Conservation (phyloP, 2,888 invertebrate species). For the Drosophila subsilvestris region DNA sequence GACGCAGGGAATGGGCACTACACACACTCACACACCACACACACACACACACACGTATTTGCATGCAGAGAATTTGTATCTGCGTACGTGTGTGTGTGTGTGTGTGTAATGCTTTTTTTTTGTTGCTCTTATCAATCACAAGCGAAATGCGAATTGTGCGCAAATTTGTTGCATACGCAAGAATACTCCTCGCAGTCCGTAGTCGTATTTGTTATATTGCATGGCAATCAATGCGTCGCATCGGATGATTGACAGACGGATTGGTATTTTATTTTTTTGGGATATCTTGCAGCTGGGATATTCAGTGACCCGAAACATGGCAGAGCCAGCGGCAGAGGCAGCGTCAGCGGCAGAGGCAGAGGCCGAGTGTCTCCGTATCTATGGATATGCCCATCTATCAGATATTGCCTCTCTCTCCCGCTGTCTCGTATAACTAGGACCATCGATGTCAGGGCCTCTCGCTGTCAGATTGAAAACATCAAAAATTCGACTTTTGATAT, state of each 20-base stretch:
- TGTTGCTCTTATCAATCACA: conserved; percentile 44
- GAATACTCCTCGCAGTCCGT: conserved; percentile 8
- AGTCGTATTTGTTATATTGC: conserved; percentile 32
- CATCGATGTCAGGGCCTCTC: not conserved
- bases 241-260: conserved; percentile 34
- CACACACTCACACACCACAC: not conserved
- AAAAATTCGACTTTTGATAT: not conserved
- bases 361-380: conserved; percentile 31
- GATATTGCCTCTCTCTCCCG: conserved; percentile 1
- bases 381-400: conserved; percentile 14
- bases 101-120: conserved; percentile 4
- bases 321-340: conserved; percentile 28
- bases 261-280: conserved; percentile 44
- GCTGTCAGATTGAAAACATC: not conserved
- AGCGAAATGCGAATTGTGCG: conserved; percentile 45
- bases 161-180: conserved; percentile 50
- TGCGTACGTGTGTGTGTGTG: conserved; percentile 18
- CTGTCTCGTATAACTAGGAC: not conserved
- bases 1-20: conserved; percentile 25
- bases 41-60: conserved; percentile 43
- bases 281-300: conserved; percentile 38
- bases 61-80: conserved; percentile 52
- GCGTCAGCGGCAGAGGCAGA: conserved; percentile 23
- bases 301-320: conserved; percentile 38
- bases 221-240: conserved; percentile 40